phyloP scores from a whole-genome alignment of 2,797 vertebrate species.

The Periophthalmus magnuspinnatus region DNA sequence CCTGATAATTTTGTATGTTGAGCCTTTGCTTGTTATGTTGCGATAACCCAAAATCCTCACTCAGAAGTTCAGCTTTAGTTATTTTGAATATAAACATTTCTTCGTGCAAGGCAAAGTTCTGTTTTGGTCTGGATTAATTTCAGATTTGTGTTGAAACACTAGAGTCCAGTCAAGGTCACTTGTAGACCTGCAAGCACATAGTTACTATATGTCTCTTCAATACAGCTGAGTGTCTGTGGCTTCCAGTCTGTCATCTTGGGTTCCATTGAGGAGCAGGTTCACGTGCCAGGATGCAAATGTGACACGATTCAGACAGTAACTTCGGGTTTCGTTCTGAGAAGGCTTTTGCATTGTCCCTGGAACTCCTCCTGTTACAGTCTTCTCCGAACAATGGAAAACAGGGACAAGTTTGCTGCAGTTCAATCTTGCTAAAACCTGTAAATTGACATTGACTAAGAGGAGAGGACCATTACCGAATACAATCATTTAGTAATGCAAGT shows the following conservation, averaged over 20 bases:
- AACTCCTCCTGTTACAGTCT: constrained; percentile 24
- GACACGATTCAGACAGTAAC: constrained; percentile 15
- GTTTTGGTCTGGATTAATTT: neutral
- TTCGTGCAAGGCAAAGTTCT: neutral
- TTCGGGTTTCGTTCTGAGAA: constrained; percentile 32
- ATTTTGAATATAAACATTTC: constrained; percentile 45
- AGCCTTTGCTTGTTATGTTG: constrained; percentile 11
- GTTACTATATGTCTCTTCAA: constrained; percentile 38
- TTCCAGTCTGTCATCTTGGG: constrained; percentile 31
- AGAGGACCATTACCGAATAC: neutral
- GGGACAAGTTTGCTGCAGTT: constrained; percentile 19
- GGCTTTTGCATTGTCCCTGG: constrained; percentile 13
- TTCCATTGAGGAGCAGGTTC: constrained; percentile 26
- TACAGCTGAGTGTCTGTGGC: constrained; percentile 10
- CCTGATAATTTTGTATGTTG: constrained; percentile 4
- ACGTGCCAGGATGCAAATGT: constrained; percentile 17
- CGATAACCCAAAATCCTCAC: neutral
- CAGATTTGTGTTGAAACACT: neutral
- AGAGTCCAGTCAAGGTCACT: constrained; percentile 18
- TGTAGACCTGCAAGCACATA: constrained; percentile 4
- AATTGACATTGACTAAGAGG: neutral
- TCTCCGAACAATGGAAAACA: constrained; percentile 19
- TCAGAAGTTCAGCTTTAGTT: constrained; percentile 21
- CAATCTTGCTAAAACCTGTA: constrained; percentile 14
- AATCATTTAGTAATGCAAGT: neutral